Conservation (phyloP, 2,797 vertebrate genomes). For the Pitangus sulphuratus region DNA sequence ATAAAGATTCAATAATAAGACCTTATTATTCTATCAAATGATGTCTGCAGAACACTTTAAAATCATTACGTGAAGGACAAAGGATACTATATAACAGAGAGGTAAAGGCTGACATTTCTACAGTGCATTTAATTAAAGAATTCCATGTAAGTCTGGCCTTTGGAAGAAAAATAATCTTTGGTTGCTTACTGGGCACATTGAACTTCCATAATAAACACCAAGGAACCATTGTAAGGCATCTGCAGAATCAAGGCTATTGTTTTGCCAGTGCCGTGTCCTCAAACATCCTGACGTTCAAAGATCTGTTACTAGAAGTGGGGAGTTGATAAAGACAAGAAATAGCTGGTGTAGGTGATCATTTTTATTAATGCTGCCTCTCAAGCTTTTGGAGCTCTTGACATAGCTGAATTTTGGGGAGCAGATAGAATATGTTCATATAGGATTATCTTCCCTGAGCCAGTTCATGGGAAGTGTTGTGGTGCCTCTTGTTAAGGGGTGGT, state of each 20-base stretch:
- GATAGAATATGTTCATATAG: neutral
- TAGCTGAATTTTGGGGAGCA: neutral
- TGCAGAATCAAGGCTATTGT: neutral
- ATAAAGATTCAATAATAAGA: slow-evolving; percentile 35
- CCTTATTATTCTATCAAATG: slow-evolving; percentile 39
- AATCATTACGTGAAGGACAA: slow-evolving; percentile 28
- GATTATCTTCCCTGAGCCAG: neutral
- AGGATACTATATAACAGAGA: neutral
- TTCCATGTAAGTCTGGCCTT: slow-evolving; percentile 13
- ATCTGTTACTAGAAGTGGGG: neutral
- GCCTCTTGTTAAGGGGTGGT: neutral
- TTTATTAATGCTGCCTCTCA: neutral
- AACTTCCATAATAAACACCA: neutral
- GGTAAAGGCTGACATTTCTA: slow-evolving; percentile 19
- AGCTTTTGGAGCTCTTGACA: neutral
- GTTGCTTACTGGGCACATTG: neutral
- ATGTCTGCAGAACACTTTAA: slow-evolving; percentile 18
- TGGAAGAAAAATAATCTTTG: slow-evolving; percentile 41
- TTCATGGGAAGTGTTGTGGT: neutral
- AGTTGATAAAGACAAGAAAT: neutral
- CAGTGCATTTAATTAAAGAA: slow-evolving; percentile 30
- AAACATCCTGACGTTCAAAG: neutral
- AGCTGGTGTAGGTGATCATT: neutral
- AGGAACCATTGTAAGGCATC: neutral
- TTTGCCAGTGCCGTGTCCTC: neutral